Percentiles rank a stretch among this genome's conserved stretches.
These are phyloP conservation scores for Subacronicta megacephala DNA, from an alignment of 2,888 invertebrate genomes.

Conservation along the genomic window DNA sequence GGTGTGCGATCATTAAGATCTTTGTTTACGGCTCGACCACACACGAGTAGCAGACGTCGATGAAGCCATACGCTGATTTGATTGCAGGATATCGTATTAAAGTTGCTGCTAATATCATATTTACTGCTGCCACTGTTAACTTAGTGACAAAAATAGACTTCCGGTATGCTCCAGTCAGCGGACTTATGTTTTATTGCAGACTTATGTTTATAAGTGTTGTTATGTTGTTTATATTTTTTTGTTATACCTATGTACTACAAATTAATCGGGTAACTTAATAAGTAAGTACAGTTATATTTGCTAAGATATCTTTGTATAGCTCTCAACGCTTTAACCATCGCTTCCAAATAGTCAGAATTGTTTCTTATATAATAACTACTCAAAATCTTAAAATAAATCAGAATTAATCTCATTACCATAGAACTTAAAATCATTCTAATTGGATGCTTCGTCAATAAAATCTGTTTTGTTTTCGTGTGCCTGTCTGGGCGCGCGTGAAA, in stretches of 20 bases:
- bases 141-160: constrained; percentile 64
- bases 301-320: neutral
- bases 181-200: constrained; percentile 39
- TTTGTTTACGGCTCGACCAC: constrained; percentile 86
- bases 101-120: constrained; percentile 79
- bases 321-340: neutral
- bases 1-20: constrained; percentile 82
- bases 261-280: neutral
- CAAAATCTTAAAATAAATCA: constrained; percentile 3
- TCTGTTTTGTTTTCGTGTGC: constrained; percentile 66
- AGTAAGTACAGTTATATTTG: neutral
- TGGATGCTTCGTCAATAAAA: constrained; percentile 64
- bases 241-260: too few species aligned
- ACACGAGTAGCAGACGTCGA: constrained; percentile 80
- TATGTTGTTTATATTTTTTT: too few species aligned
- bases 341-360: neutral
- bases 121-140: constrained; percentile 65
- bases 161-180: constrained; percentile 41
- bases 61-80: constrained; percentile 82
- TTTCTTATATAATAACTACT: neutral
- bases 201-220: constrained; percentile 2
- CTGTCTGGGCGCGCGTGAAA: constrained; percentile 62
- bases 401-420: constrained; percentile 18
- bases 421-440: constrained; percentile 32
- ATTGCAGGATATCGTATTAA: constrained; percentile 87